Percentiles rank a stretch among this genome's conserved stretches.
Conservation (phyloP, 2,113 vertebrate genomes). For the Anolis sagrei region DNA sequence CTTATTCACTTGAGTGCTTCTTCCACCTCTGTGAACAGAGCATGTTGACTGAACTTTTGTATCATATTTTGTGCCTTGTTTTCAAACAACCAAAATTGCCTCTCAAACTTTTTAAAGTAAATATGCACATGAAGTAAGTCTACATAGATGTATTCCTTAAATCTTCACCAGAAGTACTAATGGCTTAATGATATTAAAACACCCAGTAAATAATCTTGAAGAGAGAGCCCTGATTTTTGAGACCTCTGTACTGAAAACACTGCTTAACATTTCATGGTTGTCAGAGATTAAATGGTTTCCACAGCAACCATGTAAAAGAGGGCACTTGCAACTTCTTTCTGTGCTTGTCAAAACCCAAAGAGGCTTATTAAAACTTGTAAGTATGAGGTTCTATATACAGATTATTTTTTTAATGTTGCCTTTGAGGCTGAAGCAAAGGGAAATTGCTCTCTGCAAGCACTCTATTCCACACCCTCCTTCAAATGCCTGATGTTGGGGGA, state of each 20-base stretch:
- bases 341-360: conserved; percentile 57
- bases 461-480: conserved; percentile 7
- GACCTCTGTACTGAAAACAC: conserved; percentile 50
- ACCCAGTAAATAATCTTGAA: conserved; percentile 50
- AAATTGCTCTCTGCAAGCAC: conserved; percentile 4
- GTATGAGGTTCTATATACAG: conserved; percentile 34
- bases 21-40: neutral
- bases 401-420: conserved; percentile 43
- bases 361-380: conserved; percentile 56
- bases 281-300: conserved; percentile 70
- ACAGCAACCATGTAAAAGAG: conserved; percentile 71
- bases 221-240: conserved; percentile 47
- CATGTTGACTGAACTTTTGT: neutral
- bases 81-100: neutral
- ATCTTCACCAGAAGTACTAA: conserved; percentile 18
- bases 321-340: conserved; percentile 53
- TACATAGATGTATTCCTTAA: conserved; percentile 19
- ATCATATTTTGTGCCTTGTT: neutral
- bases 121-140: conserved; percentile 3
- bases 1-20: neutral
- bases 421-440: conserved; percentile 41
- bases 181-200: conserved; percentile 11
- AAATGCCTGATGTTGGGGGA: neutral
- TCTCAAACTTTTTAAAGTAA: conserved; percentile 4
- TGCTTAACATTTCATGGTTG: conserved; percentile 57